phyloP scores from a whole-genome alignment of 2,888 invertebrate species.

The Leucozona laternaria region DNA sequence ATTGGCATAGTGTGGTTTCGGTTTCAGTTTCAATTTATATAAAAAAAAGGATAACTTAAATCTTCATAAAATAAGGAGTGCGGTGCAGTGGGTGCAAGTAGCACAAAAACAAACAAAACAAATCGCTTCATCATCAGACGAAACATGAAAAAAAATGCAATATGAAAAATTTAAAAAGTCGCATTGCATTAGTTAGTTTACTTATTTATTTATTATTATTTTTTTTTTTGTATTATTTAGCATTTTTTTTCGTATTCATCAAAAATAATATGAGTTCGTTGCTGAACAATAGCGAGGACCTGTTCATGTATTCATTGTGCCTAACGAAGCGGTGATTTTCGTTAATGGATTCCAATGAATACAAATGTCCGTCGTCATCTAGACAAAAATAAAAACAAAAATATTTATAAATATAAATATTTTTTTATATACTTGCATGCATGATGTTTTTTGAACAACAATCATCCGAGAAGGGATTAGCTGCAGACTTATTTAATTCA shows the following conservation, averaged over 20 bases:
- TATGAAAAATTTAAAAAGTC: conserved; percentile 33
- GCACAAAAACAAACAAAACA: not conserved
- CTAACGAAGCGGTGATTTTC: conserved; percentile 71
- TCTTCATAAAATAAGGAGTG: conserved; percentile 35
- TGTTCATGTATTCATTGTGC: conserved; percentile 65
- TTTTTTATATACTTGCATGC: conserved; percentile 12
- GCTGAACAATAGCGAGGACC: conserved; percentile 43
- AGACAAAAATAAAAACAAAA: conserved; percentile 58
- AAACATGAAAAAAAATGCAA: conserved; percentile 27
- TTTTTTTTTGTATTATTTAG: conserved; percentile 26
- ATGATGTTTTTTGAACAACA: conserved; percentile 49
- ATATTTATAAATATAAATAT: not conserved
- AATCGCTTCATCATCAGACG: not conserved
- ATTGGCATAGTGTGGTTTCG: conserved; percentile 21
- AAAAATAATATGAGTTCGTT: conserved; percentile 40
- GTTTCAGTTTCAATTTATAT: conserved; percentile 4
- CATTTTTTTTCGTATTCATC: conserved; percentile 53
- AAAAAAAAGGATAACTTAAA: conserved; percentile 21
- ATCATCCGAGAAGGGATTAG: conserved; percentile 33
- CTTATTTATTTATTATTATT: conserved; percentile 40
- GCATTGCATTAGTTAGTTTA: conserved; percentile 54
- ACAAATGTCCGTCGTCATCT: conserved; percentile 51
- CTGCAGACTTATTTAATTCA: conserved; percentile 45
- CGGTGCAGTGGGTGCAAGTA: conserved; percentile 6
- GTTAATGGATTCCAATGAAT: conserved; percentile 67